Percentiles rank a stretch among this genome's conserved stretches.
phyloP scores from a whole-genome alignment of 2,888 invertebrate species.

The Tenthredo livida region DNA sequence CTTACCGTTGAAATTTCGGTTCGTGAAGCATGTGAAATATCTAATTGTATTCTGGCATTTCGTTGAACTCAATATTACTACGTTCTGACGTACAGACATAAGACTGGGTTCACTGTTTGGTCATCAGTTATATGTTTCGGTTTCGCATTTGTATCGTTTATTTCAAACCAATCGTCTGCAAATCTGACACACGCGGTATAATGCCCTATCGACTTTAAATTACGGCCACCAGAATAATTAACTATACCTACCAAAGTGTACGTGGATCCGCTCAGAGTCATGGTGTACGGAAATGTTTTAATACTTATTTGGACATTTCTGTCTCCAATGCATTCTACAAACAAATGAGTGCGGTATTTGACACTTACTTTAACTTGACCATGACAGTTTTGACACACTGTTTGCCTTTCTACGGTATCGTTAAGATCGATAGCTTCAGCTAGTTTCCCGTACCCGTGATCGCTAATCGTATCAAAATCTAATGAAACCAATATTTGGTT shows the following conservation, averaged over 20 bases:
- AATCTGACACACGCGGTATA: not conserved
- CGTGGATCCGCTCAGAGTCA: not conserved
- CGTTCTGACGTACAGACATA: not conserved
- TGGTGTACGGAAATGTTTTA: conserved; percentile 19
- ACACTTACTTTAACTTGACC: conserved; percentile 25
- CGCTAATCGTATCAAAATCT: conserved; percentile 27
- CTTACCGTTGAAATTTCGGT: no score
- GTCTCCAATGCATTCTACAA: conserved; percentile 52
- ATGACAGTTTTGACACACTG: conserved; percentile 34
- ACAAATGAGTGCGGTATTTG: conserved; percentile 45
- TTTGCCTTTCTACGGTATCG: conserved; percentile 6
- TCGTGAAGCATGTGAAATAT: no score
- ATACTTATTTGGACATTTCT: not conserved
- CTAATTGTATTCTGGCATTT: no score
- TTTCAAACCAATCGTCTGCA: conserved; percentile 4
- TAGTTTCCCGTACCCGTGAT: conserved; percentile 1
- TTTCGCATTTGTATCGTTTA: conserved; percentile 9
- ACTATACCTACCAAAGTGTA: conserved; percentile 19
- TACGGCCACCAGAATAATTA: not conserved
- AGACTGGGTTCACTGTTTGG: not conserved
- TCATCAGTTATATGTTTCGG: not conserved
- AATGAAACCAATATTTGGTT: conserved; percentile 14
- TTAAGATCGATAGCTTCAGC: not conserved
- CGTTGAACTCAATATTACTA: no score
- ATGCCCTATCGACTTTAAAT: conserved; percentile 5